Percentiles rank a stretch among this genome's conserved stretches.
Conservation (phyloP, 2,888 invertebrate genomes). For the Leuctra nigra region DNA sequence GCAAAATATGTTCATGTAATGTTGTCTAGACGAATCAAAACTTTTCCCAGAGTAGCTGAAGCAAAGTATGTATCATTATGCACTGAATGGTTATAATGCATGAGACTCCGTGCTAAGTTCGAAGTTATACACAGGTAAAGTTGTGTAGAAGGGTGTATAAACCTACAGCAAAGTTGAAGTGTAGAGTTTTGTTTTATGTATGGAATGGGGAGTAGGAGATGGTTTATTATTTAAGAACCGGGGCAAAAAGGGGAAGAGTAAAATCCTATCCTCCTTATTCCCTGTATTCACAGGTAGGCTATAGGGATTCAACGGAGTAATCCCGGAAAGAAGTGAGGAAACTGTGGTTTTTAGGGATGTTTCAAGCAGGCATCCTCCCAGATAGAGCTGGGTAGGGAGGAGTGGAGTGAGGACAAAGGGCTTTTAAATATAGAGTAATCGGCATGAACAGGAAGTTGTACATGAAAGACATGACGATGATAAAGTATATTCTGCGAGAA, state of each 20-base stretch:
- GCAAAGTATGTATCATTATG: too few species aligned
- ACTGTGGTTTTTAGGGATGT: constrained; percentile 19
- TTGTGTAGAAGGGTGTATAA: too few species aligned
- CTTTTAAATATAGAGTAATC: constrained; percentile 14
- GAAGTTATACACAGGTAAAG: too few species aligned
- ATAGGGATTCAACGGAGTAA: constrained; percentile 19
- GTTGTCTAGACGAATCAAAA: too few species aligned
- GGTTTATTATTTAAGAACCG: constrained; percentile 17
- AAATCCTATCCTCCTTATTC: constrained; percentile 29
- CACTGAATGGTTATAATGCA: too few species aligned
- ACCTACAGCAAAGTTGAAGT: constrained; percentile 3
- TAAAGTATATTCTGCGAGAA: neutral
- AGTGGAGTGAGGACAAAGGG: constrained; percentile 15
- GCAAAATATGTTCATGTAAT: too few species aligned
- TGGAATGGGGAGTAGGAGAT: neutral
- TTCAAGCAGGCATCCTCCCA: neutral
- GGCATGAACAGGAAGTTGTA: constrained; percentile 9
- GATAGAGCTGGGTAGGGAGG: neutral
- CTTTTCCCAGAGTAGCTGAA: too few species aligned
- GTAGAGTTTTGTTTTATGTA: neutral
- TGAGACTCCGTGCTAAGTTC: too few species aligned
- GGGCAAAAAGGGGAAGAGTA: constrained; percentile 21
- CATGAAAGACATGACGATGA: constrained; percentile 10
- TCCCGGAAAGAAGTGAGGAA: constrained; percentile 27
- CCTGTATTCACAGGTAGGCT: constrained; percentile 18